Percentiles rank a stretch among this genome's conserved stretches.
Evolutionary conservation across 2,888 invertebrate genomes (phyloP).

Genomic region (Lochmaea crataegi): DNA sequence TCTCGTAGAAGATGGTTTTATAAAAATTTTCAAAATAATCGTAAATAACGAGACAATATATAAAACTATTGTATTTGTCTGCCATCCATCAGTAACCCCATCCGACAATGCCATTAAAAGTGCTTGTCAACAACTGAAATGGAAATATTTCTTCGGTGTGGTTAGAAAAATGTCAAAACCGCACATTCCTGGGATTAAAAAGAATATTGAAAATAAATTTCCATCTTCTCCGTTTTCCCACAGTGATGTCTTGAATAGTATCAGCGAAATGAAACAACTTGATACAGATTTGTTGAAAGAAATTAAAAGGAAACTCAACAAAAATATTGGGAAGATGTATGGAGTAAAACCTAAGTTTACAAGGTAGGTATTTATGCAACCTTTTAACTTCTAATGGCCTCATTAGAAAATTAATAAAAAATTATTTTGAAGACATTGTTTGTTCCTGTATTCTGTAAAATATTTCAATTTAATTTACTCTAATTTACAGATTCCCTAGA

Average conservation of each 20-base stretch:
- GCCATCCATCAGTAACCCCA: conserved; percentile 66
- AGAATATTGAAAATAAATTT: conserved; percentile 45
- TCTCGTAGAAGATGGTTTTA: conserved; percentile 69
- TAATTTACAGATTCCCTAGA: too few relatives aligned
- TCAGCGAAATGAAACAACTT: conserved; percentile 47
- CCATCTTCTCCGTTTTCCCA: conserved; percentile 46
- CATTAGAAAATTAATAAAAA: too few relatives aligned
- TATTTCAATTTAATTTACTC: too few relatives aligned
- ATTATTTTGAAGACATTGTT: too few relatives aligned
- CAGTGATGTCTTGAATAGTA: conserved; percentile 50
- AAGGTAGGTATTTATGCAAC: conserved; percentile 3
- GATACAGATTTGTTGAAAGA: conserved; percentile 25
- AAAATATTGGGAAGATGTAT: conserved; percentile 25
- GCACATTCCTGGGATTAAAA: conserved; percentile 23
- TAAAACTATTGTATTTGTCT: conserved; percentile 68
- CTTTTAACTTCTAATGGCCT: too few relatives aligned
- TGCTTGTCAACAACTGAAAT: conserved; percentile 73
- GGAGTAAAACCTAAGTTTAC: conserved; percentile 47
- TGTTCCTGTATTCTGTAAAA: too few relatives aligned
- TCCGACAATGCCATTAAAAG: conserved; percentile 68
- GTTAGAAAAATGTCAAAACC: conserved; percentile 38
- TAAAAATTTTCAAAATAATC: conserved; percentile 69
- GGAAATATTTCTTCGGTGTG: conserved; percentile 64
- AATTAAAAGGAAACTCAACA: conserved; percentile 17
- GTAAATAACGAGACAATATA: conserved; percentile 64